These are phyloP conservation scores for Montipora sp. DNA, from an alignment of 64 coral and sea anemone species.

Conservation along the genomic window DNA sequence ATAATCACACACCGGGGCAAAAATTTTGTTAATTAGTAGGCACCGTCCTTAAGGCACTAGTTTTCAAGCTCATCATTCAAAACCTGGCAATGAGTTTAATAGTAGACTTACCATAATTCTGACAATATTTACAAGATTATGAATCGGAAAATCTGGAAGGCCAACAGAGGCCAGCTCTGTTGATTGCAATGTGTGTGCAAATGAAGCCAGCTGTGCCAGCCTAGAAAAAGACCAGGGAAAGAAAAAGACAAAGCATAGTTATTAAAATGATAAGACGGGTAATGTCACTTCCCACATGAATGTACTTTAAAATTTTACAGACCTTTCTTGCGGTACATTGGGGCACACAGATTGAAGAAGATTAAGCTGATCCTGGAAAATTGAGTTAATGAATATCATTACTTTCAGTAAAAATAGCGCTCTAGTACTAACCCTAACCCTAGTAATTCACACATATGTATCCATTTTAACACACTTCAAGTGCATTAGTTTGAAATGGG, in stretches of 20 bases:
- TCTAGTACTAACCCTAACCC: no score
- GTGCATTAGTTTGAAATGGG: no score
- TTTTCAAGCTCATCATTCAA: neutral
- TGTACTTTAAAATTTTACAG: neutral
- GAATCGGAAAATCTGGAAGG: slow-evolving; percentile 94
- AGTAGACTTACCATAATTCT: slow-evolving; percentile 81
- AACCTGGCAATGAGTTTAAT: no score
- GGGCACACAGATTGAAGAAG: slow-evolving; percentile 17
- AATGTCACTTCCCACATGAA: no score
- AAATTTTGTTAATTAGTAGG: no score
- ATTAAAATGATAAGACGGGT: neutral
- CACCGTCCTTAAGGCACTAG: neutral
- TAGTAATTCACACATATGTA: no score
- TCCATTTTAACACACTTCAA: no score
- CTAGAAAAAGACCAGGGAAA: slow-evolving; percentile 36
- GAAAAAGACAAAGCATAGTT: neutral
- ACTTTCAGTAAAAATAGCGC: neutral
- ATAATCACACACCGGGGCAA: no score
- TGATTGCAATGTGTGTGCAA: slow-evolving; percentile 95
- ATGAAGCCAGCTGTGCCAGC: slow-evolving; percentile 83
- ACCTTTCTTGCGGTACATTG: slow-evolving; percentile 57
- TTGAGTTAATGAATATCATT: neutral
- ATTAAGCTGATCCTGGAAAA: slow-evolving; percentile 55
- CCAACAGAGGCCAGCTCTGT: slow-evolving; percentile 92
- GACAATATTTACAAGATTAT: slow-evolving; percentile 90